Percentiles rank a stretch among this genome's conserved stretches.
phyloP scores from a whole-genome alignment of 53 echinoderm and acorn worm genomes.

The Henricia sp. region DNA sequence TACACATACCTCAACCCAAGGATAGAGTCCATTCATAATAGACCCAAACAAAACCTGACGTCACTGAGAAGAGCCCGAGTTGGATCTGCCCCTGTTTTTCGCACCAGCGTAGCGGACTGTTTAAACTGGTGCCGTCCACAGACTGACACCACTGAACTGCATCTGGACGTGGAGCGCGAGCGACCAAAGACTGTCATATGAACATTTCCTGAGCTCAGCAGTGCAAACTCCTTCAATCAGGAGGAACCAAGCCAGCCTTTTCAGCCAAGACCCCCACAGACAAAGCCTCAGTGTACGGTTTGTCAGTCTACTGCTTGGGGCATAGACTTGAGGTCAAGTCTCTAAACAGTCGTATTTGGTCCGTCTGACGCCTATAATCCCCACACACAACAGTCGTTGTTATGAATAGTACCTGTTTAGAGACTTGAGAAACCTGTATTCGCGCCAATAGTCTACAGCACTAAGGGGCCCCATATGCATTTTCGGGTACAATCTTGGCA shows the following conservation, averaged over 20 bases:
- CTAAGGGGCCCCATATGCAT: too few relatives aligned
- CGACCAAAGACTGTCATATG: constrained; percentile 74
- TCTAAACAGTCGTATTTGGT: too few relatives aligned
- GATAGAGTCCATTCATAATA: constrained; percentile 76
- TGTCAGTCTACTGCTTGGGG: constrained; percentile 1
- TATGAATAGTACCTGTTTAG: too few relatives aligned
- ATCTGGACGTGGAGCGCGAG: not conserved
- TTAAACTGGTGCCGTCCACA: constrained; percentile 75
- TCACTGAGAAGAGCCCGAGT: constrained; percentile 67
- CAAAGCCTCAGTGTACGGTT: not conserved
- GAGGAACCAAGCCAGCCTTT: not conserved
- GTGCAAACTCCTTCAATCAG: not conserved
- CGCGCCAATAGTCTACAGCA: too few relatives aligned
- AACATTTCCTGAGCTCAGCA: constrained; percentile 42
- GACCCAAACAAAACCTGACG: constrained; percentile 59
- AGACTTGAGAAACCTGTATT: too few relatives aligned
- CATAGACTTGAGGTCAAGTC: too few relatives aligned
- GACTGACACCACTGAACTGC: too few relatives aligned
- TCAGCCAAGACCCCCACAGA: constrained; percentile 3
- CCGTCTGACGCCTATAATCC: too few relatives aligned
- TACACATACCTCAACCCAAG: constrained; percentile 75
- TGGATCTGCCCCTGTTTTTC: constrained; percentile 69
- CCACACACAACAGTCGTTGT: too few relatives aligned
- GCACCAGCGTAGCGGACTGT: constrained; percentile 83
- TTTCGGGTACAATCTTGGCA: too few relatives aligned